Percentiles rank a stretch among this genome's conserved stretches.
Conservation (phyloP, 2,888 invertebrate genomes). For the Agrotis puta region DNA sequence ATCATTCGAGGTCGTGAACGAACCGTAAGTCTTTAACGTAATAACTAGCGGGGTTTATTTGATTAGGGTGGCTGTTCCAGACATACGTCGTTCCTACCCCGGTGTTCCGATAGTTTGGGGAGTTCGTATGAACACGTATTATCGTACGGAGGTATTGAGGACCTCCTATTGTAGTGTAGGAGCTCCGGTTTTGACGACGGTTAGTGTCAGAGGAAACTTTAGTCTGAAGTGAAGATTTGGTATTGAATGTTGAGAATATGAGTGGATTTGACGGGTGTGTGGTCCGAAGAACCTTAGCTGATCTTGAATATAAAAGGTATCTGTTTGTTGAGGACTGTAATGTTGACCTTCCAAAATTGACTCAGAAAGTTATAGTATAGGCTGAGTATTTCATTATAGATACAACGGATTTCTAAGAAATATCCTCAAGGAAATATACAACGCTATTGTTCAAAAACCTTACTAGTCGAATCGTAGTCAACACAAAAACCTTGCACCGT, state of each 20-base stretch:
- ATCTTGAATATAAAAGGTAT: not conserved
- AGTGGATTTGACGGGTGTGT: not conserved
- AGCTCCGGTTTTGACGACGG: slow-evolving; percentile 41
- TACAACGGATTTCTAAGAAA: no score
- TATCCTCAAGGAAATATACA: no score
- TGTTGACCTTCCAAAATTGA: not conserved
- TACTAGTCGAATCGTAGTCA: not conserved
- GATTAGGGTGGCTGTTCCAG: slow-evolving; percentile 38
- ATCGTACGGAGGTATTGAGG: slow-evolving; percentile 25
- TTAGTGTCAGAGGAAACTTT: slow-evolving; percentile 25
- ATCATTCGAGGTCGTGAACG: not conserved
- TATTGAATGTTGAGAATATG: slow-evolving; percentile 16
- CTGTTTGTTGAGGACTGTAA: not conserved
- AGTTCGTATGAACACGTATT: slow-evolving; percentile 23
- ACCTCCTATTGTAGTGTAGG: slow-evolving; percentile 17
- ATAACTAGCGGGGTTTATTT: slow-evolving; percentile 42
- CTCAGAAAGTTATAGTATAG: not conserved
- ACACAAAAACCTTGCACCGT: not conserved
- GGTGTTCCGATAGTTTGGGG: slow-evolving; percentile 11
- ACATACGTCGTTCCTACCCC: slow-evolving; percentile 33
- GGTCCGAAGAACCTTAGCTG: not conserved
- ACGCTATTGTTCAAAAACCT: no score
- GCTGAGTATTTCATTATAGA: no score
- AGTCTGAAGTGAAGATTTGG: slow-evolving; percentile 23
- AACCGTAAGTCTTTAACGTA: slow-evolving; percentile 36